A percentile compares a stretch with the other conserved stretches of the same genome.
Evolutionary conservation across 1,140 invertebrate species (phyloP).

Genomic region (Anoplolepis gracilipes): DNA sequence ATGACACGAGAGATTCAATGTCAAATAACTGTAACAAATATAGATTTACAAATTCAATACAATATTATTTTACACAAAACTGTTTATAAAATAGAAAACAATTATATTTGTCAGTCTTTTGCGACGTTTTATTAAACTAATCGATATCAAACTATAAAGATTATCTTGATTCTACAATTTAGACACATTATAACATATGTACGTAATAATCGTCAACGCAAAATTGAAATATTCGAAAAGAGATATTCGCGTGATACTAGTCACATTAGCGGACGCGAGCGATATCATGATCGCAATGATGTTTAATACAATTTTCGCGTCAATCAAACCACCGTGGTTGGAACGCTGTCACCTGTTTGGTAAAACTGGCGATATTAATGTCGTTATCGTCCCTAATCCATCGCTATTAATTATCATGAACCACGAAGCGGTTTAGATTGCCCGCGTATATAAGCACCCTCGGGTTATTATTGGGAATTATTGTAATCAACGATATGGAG

Average conservation of each 20-base stretch:
- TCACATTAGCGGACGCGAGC: not conserved
- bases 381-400: constrained; percentile 63
- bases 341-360: constrained; percentile 53
- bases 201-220: constrained; percentile 27
- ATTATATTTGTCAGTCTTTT: not conserved
- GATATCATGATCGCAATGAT: constrained; percentile 42
- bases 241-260: constrained; percentile 59
- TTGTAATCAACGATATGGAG: not conserved
- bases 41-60: too few relatives aligned
- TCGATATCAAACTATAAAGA: not conserved
- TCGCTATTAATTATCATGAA: constrained; percentile 69
- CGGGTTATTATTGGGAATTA: constrained; percentile 32
- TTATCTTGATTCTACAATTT: constrained; percentile 12
- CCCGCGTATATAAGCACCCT: not conserved
- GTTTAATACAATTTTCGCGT: constrained; percentile 70
- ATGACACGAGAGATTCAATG: not conserved
- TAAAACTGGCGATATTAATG: constrained; percentile 68
- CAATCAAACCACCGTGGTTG: constrained; percentile 60
- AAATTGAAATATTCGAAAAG: constrained; percentile 66
- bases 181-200: not conserved
- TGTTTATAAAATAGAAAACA: not conserved
- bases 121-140: not conserved
- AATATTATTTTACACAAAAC: not conserved
- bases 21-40: constrained; percentile 18
- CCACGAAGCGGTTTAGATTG: constrained; percentile 26